Base-by-base conservation (phyloP, 1,140 invertebrate genomes). In the Globodera rostochiensis region DNA sequence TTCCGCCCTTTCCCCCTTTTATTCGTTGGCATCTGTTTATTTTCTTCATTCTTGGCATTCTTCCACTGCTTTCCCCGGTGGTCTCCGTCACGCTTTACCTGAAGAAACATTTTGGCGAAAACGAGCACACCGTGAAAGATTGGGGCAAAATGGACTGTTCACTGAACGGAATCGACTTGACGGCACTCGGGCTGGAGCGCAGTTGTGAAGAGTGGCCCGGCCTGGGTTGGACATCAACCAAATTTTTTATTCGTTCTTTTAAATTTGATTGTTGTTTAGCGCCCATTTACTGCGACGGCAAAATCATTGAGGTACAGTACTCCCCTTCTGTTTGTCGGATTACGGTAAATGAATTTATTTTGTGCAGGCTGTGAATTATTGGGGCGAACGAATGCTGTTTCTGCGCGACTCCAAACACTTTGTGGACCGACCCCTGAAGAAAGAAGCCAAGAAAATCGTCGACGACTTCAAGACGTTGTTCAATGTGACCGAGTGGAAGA, bases 401-500 rank as follows among this genome's bases (percentile, higher is more conserved):
- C n/a, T 36, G 19, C 73, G 74, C 6, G 95, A 96, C 86, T 95
- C 94, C 11, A 96, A 96, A 91, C 94, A 36, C 25, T 36, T 36
- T 36, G 95, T 96, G 19, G 95, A 96, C 88, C 93, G 95, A 92
- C 94, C 94, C 86, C 92, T 95, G 88, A 92, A 93, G 82, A 86
- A 80, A 60, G 81, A 84, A 74, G 84, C 86, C 36, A 83, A 86
- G 84, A 67, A 82, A 84, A 80, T 71, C 71, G 25, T 45, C 67
- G 64, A 47, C 15, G 21, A 75, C 19, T 53, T 13, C 81, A 64
- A 60, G 6, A 46, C 49, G 45, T 36, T 45, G 74, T 82, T 74
- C 80, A 86, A 21, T 36, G 25, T 36, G 25, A 36, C 25, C 25
- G 25, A 36, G 25, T 36, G 25, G 25, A 45, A 79, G 21, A 49